These are phyloP conservation scores for Siniperca obscura DNA, from an alignment of 2,797 vertebrate species.

Conservation along the genomic window DNA sequence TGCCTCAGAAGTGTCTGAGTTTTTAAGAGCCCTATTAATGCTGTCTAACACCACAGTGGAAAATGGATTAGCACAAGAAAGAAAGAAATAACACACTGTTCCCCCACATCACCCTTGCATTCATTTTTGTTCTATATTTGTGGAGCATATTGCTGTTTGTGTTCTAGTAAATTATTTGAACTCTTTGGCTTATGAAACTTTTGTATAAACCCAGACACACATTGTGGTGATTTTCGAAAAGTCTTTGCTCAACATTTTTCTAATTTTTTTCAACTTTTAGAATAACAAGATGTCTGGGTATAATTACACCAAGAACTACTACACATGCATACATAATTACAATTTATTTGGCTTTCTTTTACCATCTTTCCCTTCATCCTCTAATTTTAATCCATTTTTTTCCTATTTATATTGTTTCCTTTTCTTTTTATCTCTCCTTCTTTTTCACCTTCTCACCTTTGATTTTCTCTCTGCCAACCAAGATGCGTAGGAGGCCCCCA, in stretches of 20 bases:
- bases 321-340: neutral
- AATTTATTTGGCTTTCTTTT: neutral
- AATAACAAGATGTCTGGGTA: neutral
- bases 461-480: neutral
- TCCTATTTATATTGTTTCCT: neutral
- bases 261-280: neutral
- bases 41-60: slow-evolving; percentile 50
- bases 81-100: slow-evolving; percentile 28
- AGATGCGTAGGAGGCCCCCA: slow-evolving; percentile 24
- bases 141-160: slow-evolving; percentile 1
- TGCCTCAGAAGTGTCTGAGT: slow-evolving; percentile 53
- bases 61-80: slow-evolving; percentile 52
- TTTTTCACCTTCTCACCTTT: neutral
- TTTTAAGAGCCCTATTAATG: slow-evolving; percentile 73
- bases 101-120: neutral
- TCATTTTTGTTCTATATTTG: slow-evolving; percentile 4
- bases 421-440: neutral
- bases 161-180: slow-evolving; percentile 10
- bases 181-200: neutral
- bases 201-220: slow-evolving; percentile 13
- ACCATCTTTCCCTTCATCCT: neutral
- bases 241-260: neutral
- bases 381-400: neutral
- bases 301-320: neutral
- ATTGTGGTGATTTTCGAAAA: slow-evolving; percentile 1